These are phyloP conservation scores for Onychomys arenicola DNA, from an alignment of 2,797 vertebrate genomes.

Conservation along the genomic window DNA sequence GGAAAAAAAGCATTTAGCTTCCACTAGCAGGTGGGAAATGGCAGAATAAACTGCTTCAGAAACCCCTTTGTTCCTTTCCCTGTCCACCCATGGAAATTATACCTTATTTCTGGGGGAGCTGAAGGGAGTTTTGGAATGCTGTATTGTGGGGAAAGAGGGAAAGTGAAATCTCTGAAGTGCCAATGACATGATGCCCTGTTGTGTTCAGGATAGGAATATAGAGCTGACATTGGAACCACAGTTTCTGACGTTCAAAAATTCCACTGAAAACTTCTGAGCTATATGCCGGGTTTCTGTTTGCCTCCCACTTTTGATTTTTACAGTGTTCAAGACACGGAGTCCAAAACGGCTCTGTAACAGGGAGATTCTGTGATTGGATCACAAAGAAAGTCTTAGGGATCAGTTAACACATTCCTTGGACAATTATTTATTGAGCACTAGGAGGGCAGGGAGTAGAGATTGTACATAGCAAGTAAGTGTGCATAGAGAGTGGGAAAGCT, in stretches of 20 bases:
- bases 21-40: slow-evolving; percentile 16
- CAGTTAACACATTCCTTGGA: neutral
- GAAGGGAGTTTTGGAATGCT: neutral
- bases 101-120: slow-evolving; percentile 48
- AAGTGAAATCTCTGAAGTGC: neutral
- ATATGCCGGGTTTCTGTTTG: neutral
- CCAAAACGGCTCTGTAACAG: neutral
- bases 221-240: neutral
- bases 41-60: slow-evolving; percentile 35
- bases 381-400: neutral
- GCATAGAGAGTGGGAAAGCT: neutral
- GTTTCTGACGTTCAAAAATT: neutral
- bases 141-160: neutral
- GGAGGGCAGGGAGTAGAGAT: neutral
- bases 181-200: neutral
- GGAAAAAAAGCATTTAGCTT: slow-evolving; percentile 57
- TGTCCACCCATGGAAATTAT: slow-evolving; percentile 13
- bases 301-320: neutral
- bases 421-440: neutral
- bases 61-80: slow-evolving; percentile 17
- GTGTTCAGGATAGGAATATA: neutral
- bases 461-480: neutral
- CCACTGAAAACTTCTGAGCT: neutral
- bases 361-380: neutral
- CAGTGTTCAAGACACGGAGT: neutral